Evolutionary conservation across 2,113 vertebrate species (phyloP).

Genomic region (Probosciger aterrimus): DNA sequence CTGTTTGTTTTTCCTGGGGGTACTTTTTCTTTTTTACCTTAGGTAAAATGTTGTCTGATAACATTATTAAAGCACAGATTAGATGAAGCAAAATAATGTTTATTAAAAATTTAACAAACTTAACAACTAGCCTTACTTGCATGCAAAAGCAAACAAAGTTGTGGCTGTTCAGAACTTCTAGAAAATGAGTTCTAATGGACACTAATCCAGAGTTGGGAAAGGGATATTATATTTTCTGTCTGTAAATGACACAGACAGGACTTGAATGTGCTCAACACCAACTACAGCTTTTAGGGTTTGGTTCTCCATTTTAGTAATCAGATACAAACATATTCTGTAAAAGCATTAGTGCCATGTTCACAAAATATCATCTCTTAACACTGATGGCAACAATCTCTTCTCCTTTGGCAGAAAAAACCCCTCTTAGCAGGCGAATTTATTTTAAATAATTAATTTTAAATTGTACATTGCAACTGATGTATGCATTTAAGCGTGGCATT

Average conservation of each 20-base stretch:
- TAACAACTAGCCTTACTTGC: background rate
- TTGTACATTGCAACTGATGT: background rate
- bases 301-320: background rate
- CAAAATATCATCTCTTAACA: background rate
- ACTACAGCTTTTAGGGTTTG: background rate
- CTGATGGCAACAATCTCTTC: background rate
- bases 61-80: background rate
- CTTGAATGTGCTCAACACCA: background rate
- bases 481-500: background rate
- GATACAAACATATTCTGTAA: background rate
- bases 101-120: background rate
- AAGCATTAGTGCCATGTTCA: background rate
- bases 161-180: background rate
- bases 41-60: background rate
- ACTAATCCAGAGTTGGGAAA: background rate
- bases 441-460: constrained; percentile 17
- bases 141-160: background rate
- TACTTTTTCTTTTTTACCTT: background rate
- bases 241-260: background rate
- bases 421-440: background rate
- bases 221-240: background rate
- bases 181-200: background rate
- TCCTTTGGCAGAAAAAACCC: background rate
- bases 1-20: rapidly evolving
- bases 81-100: background rate